A percentile compares a stretch with the other conserved stretches of the same genome.
Evolutionary conservation across 2,113 vertebrate genomes (phyloP).

Genomic region (Amphiprion ocellaris): DNA sequence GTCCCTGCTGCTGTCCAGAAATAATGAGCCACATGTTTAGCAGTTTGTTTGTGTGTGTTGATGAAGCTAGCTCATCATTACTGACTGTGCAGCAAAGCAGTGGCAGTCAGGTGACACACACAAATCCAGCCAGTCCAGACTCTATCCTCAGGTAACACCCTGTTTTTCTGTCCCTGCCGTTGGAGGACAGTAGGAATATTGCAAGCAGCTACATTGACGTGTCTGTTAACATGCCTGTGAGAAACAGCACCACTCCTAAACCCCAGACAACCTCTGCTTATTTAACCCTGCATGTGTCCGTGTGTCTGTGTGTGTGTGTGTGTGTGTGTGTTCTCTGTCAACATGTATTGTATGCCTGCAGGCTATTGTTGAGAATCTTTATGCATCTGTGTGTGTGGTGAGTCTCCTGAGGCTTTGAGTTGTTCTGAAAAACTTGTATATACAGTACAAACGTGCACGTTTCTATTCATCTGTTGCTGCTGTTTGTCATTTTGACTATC

Average conservation of each 20-base stretch:
- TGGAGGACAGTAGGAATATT: slow-evolving; percentile 41
- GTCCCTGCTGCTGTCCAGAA: background rate
- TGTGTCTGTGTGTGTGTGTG: background rate
- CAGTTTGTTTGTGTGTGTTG: slow-evolving; percentile 25
- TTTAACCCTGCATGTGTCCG: slow-evolving; percentile 20
- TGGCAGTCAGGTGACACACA: slow-evolving; percentile 12
- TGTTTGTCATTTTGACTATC: too few species aligned
- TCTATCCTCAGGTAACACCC: slow-evolving; percentile 19
- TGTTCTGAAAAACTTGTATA: background rate
- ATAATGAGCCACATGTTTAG: slow-evolving; percentile 20
- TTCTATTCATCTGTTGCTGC: background rate
- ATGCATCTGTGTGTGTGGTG: background rate
- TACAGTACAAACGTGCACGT: background rate
- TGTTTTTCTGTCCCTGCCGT: slow-evolving; percentile 59
- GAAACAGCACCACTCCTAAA: slow-evolving; percentile 49
- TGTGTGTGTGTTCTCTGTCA: slow-evolving; percentile 35
- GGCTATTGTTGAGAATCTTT: slow-evolving; percentile 45
- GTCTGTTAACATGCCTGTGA: slow-evolving; percentile 62
- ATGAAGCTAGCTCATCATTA: slow-evolving; percentile 24
- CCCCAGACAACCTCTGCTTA: slow-evolving; percentile 42
- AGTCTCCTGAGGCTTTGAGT: slow-evolving; percentile 17
- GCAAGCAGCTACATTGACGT: slow-evolving; percentile 43
- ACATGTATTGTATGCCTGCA: slow-evolving; percentile 40
- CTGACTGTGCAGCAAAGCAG: slow-evolving; percentile 12
- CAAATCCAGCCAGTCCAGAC: background rate